These are phyloP conservation scores for Galaxea fascicularis DNA, from an alignment of 92 coral and sea anemone genomes.

Conservation along the genomic window DNA sequence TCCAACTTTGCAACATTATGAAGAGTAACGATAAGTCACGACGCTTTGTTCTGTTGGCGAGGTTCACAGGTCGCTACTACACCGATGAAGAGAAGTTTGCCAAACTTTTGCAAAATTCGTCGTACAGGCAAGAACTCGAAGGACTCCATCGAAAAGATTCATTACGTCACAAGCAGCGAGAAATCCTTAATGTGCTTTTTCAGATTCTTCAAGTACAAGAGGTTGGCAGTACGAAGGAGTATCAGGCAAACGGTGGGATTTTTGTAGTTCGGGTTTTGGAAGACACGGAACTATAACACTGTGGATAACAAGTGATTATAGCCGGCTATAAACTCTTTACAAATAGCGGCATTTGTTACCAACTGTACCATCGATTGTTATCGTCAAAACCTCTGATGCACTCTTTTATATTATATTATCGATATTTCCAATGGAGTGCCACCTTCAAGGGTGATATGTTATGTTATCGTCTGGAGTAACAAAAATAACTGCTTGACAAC, in stretches of 20 bases:
- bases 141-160: conserved; percentile 37
- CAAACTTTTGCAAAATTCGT: conserved; percentile 31
- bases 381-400: too few species aligned
- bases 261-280: conserved; percentile 34
- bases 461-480: not conserved
- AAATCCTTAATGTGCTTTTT: conserved; percentile 34
- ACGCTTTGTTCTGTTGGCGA: conserved; percentile 35
- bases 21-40: conserved; percentile 29
- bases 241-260: not conserved
- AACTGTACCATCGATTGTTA: not conserved
- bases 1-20: not conserved
- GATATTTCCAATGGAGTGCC: not conserved
- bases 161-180: conserved; percentile 39
- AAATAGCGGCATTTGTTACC: not conserved
- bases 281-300: conserved; percentile 35
- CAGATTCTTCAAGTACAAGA: conserved; percentile 56
- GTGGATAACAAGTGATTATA: not conserved
- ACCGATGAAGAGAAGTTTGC: conserved; percentile 50
- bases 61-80: conserved; percentile 30
- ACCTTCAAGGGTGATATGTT: not conserved
- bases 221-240: conserved; percentile 32
- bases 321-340: not conserved
- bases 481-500: not conserved
- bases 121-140: conserved; percentile 37
- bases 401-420: not conserved